These are phyloP conservation scores for Lordiphosa stackelbergi DNA, from an alignment of 1,140 invertebrate species.

Conservation along the genomic window DNA sequence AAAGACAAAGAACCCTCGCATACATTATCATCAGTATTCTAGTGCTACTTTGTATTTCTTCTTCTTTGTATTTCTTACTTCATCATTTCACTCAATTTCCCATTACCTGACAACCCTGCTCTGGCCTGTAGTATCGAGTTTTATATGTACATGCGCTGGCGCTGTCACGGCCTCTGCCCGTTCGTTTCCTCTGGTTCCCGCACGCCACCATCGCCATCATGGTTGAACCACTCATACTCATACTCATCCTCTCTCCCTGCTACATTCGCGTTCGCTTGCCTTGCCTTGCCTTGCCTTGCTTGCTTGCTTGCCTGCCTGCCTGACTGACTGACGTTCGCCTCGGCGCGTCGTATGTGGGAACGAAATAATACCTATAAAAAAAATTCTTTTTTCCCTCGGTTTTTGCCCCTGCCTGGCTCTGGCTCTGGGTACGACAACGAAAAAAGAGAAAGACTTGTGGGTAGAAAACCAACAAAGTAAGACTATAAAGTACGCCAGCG, in stretches of 20 bases:
- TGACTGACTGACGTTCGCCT: conserved; percentile 62
- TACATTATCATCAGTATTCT: too few relatives aligned
- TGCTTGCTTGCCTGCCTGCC: conserved; percentile 32
- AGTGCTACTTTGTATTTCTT: too few relatives aligned
- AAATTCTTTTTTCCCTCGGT: conserved; percentile 52
- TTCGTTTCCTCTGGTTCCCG: conserved; percentile 11
- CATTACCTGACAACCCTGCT: conserved; percentile 48
- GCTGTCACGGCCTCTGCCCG: conserved; percentile 70
- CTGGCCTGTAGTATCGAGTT: conserved; percentile 63
- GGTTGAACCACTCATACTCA: conserved; percentile 35
- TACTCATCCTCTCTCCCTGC: conserved; percentile 13
- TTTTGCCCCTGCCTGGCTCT: conserved; percentile 44
- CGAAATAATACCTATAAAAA: conserved; percentile 73
- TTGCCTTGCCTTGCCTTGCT: conserved; percentile 11
- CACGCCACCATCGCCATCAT: conserved; percentile 4
- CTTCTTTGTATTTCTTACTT: too few relatives aligned
- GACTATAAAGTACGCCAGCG: conserved; percentile 66
- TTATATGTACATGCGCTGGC: conserved; percentile 70
- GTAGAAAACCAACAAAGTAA: conserved; percentile 76
- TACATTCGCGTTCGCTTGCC: conserved; percentile 6
- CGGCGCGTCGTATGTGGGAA: conserved; percentile 70
- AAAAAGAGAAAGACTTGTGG: conserved; percentile 74
- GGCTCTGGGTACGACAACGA: conserved; percentile 57
- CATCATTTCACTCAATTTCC: not conserved
- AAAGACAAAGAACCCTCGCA: too few relatives aligned